A percentile compares a stretch with the other conserved stretches of the same genome.
These are phyloP conservation scores for Ifrita kowaldi DNA, from an alignment of 2,113 vertebrate species.

Conservation along the genomic window DNA sequence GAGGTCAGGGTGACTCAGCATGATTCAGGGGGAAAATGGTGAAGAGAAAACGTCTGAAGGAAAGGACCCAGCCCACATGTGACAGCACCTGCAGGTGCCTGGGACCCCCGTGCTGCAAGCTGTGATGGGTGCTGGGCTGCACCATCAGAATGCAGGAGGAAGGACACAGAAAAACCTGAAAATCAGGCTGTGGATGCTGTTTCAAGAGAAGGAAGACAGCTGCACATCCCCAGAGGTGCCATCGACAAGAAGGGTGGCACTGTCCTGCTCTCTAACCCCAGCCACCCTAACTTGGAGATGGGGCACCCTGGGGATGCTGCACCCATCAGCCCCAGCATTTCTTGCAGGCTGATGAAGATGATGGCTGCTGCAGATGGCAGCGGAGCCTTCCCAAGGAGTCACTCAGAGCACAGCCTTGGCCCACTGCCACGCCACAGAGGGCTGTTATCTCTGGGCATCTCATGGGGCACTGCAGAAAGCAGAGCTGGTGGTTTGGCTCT, in stretches of 20 bases:
- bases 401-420: neutral
- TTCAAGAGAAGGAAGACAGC: neutral
- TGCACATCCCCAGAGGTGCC: neutral
- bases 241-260: neutral
- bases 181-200: neutral
- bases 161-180: neutral
- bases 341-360: neutral
- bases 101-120: neutral
- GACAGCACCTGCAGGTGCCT: neutral
- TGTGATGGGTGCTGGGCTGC: neutral
- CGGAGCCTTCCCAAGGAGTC: neutral
- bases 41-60: neutral
- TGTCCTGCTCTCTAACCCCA: neutral
- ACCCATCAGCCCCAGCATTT: neutral
- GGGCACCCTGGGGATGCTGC: neutral
- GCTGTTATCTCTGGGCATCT: neutral
- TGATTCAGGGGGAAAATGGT: neutral
- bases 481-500: neutral
- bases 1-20: neutral
- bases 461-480: neutral
- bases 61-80: rapidly evolving
- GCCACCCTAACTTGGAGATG: rapidly evolving
- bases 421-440: neutral
- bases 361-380: neutral
- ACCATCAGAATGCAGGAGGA: neutral